Percentiles rank a stretch among this genome's conserved stretches.
phyloP scores from a whole-genome alignment of 2,113 vertebrate genomes.

The Micronycteris hirsuta region DNA sequence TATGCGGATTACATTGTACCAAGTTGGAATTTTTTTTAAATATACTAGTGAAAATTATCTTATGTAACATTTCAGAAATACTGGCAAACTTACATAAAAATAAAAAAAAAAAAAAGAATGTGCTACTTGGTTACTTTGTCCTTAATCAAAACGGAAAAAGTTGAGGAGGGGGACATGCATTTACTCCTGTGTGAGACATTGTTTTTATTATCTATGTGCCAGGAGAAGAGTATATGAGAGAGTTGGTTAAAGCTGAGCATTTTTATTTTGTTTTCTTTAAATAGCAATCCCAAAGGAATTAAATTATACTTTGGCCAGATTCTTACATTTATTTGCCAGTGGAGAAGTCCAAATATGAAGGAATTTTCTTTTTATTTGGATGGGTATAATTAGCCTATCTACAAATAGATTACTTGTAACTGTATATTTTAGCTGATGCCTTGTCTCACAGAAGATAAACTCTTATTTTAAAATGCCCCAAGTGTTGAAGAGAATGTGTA shows the following conservation, averaged over 20 bases:
- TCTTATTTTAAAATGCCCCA: not conserved
- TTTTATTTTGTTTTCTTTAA: conserved; percentile 45
- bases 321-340: conserved; percentile 24
- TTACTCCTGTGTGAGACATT: not conserved
- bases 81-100: not conserved
- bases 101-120: not conserved
- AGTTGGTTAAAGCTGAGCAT: not conserved
- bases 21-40: not conserved
- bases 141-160: not conserved
- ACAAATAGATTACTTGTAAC: conserved; percentile 27
- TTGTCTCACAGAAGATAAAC: not conserved
- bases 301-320: conserved; percentile 5
- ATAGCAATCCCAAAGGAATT: conserved; percentile 1
- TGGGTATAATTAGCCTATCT: not conserved
- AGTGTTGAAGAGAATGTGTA: not conserved
- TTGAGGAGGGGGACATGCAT: not conserved
- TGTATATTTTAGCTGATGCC: not conserved
- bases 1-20: not conserved
- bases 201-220: not conserved
- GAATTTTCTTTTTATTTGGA: conserved; percentile 26
- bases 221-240: not conserved
- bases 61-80: conserved; percentile 4
- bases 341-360: not conserved
- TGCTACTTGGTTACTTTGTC: not conserved
- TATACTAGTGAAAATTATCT: not conserved